These are phyloP conservation scores for Drosophila kuntzei DNA, from an alignment of 2,888 invertebrate species.

Conservation along the genomic window DNA sequence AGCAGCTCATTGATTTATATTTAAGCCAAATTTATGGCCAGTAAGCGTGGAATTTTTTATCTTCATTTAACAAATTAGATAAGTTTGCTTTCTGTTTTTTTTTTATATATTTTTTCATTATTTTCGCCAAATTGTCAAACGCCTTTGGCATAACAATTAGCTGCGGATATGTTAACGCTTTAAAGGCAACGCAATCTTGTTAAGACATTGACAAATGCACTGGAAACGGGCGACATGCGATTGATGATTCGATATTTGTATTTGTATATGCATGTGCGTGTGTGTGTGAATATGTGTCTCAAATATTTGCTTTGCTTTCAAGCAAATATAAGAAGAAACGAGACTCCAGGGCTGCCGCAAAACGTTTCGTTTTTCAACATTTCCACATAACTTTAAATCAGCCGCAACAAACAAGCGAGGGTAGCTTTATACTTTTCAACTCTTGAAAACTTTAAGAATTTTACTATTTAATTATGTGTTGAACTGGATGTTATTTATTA, in stretches of 20 bases:
- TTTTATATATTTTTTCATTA: constrained; percentile 11
- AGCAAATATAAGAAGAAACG: constrained; percentile 49
- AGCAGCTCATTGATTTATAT: constrained; percentile 65
- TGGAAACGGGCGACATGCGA: constrained; percentile 40
- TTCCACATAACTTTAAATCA: constrained; percentile 53
- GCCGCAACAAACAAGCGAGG: constrained; percentile 23
- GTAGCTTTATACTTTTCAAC: background rate
- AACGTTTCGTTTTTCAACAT: constrained; percentile 59
- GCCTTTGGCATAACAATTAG: constrained; percentile 74
- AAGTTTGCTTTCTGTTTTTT: constrained; percentile 1
- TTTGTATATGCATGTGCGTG: constrained; percentile 1
- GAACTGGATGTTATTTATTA: background rate
- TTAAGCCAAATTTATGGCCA: constrained; percentile 58
- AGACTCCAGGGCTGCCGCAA: constrained; percentile 34
- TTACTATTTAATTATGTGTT: background rate
- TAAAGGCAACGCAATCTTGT: constrained; percentile 41
- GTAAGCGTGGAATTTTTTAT: constrained; percentile 52
- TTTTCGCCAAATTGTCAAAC: constrained; percentile 54
- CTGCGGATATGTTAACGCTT: constrained; percentile 40
- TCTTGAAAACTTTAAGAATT: background rate
- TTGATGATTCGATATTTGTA: constrained; percentile 50
- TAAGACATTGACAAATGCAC: constrained; percentile 61
- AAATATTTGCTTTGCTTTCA: constrained; percentile 74
- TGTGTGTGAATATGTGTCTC: constrained; percentile 33
- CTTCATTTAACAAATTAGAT: constrained; percentile 33